Evolutionary conservation across 2,797 vertebrate species (phyloP).

Genomic region (Pantherophis alleghaniensis): DNA sequence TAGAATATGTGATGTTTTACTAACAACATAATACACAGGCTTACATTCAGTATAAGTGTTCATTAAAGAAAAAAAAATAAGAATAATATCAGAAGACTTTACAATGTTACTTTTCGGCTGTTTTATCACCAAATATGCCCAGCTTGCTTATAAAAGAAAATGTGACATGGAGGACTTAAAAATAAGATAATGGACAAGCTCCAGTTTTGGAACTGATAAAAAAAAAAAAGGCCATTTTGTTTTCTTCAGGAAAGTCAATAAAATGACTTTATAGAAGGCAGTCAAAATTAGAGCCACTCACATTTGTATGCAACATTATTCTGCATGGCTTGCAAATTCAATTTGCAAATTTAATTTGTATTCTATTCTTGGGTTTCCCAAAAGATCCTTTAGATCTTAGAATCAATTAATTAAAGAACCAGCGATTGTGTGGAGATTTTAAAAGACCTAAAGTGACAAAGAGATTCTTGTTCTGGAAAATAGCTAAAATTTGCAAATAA

Average conservation of each 20-base stretch:
- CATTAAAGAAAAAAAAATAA: not conserved
- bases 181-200: not conserved
- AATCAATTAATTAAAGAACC: slow-evolving; percentile 15
- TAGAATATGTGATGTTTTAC: not conserved
- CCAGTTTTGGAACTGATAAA: not conserved
- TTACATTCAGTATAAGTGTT: not conserved
- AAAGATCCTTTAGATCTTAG: slow-evolving; percentile 9
- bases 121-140: not conserved
- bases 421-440: slow-evolving; percentile 38
- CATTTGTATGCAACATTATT: slow-evolving; percentile 41
- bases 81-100: not conserved
- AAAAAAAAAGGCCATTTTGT: not conserved
- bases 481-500: not conserved
- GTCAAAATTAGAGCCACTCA: slow-evolving; percentile 3
- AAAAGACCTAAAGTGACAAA: slow-evolving; percentile 18
- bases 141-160: not conserved
- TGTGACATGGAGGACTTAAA: not conserved
- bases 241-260: not conserved
- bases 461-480: not conserved
- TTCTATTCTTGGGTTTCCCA: slow-evolving; percentile 32
- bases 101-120: not conserved
- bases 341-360: slow-evolving; percentile 17
- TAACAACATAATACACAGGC: not conserved
- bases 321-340: slow-evolving; percentile 6
- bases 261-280: not conserved